Evolutionary conservation across 2,113 vertebrate species (phyloP).

Genomic region (Amphiprion percula): DNA sequence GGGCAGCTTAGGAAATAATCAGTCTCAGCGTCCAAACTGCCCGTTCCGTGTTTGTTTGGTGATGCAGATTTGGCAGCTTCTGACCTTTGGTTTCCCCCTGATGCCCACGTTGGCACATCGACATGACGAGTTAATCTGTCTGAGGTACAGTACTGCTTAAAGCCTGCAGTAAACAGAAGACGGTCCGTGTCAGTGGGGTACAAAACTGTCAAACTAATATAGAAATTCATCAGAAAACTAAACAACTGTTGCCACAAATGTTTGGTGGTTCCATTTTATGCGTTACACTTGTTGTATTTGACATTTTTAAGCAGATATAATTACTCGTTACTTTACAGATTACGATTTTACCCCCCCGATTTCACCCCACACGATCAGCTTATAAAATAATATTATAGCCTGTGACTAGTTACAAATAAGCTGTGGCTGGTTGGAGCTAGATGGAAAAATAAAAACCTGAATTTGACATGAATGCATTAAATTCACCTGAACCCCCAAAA

Average conservation of each 20-base stretch:
- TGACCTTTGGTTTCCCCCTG: constrained; percentile 32
- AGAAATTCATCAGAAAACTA: background rate
- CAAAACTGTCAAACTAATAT: background rate
- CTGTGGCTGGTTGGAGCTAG: too few species aligned
- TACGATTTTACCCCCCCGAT: too few species aligned
- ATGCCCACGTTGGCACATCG: constrained; percentile 24
- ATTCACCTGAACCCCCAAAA: too few species aligned
- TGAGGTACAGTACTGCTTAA: background rate
- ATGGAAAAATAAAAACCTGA: too few species aligned
- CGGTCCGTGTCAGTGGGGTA: background rate
- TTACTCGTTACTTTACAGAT: too few species aligned
- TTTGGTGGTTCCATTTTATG: too few species aligned
- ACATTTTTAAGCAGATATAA: too few species aligned
- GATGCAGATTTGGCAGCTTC: constrained; percentile 38
- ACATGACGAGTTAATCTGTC: constrained; percentile 18
- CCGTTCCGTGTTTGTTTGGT: constrained; percentile 22
- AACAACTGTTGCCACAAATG: background rate
- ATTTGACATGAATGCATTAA: too few species aligned
- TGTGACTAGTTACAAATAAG: too few species aligned
- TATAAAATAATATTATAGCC: too few species aligned
- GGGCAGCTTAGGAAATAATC: constrained; percentile 51
- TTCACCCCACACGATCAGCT: too few species aligned
- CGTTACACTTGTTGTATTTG: too few species aligned
- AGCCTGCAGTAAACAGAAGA: background rate
- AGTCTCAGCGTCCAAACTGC: constrained; percentile 44